Conservation (phyloP, 2,113 vertebrate species). For the Zosterops hypoxanthus region DNA sequence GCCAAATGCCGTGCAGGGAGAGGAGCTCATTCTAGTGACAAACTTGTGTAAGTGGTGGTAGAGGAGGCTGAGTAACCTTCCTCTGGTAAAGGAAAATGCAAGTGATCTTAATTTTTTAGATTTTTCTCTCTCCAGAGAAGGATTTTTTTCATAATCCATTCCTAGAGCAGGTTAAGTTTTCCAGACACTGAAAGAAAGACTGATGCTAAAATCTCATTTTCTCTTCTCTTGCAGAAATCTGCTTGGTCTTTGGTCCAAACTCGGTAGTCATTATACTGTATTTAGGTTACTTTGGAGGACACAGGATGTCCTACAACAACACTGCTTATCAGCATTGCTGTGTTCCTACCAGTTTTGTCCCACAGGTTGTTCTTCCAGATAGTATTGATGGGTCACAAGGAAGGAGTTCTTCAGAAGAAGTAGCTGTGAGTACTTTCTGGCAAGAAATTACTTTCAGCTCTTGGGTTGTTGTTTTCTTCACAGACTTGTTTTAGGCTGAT, state of each 20-base stretch:
- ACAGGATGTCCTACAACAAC: rapidly evolving
- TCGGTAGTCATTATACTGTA: background rate
- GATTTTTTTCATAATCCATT: rapidly evolving
- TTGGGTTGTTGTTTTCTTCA: background rate
- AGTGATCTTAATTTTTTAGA: background rate
- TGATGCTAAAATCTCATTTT: background rate
- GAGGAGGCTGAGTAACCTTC: background rate
- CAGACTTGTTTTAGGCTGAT: background rate
- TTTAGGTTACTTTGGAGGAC: background rate
- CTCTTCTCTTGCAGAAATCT: background rate
- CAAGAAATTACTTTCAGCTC: background rate
- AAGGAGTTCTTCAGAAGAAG: background rate
- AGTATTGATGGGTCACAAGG: background rate
- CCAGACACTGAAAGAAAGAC: background rate
- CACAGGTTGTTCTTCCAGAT: background rate
- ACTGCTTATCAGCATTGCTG: background rate
- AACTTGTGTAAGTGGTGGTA: background rate
- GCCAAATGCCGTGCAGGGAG: background rate
- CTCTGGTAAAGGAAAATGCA: background rate
- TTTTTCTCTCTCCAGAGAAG: background rate
- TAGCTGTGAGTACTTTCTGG: background rate
- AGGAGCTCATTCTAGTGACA: background rate
- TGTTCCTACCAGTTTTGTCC: background rate
- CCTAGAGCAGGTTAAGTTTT: background rate
- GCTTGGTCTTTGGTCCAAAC: background rate